A percentile compares a stretch with the other conserved stretches of the same genome.
phyloP scores from a whole-genome alignment of 2,797 vertebrate genomes.

The Peromyscus eremicus region DNA sequence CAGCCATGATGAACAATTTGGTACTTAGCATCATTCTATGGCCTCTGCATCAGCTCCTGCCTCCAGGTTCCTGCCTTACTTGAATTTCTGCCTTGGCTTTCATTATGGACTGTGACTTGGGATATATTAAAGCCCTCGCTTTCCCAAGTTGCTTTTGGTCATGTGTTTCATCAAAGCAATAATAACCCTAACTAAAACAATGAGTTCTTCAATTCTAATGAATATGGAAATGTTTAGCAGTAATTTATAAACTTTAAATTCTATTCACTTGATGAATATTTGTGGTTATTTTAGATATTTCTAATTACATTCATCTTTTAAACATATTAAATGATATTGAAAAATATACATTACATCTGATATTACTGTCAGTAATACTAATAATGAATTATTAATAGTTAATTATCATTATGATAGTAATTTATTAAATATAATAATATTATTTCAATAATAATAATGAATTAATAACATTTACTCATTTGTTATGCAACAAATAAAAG shows the following conservation, averaged over 20 bases:
- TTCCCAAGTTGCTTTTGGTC: background rate
- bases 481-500: background rate
- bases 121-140: background rate
- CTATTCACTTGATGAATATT: background rate
- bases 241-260: conserved; percentile 17
- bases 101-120: background rate
- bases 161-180: background rate
- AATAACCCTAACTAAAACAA: background rate
- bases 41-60: background rate
- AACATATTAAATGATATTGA: background rate
- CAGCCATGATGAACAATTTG: background rate
- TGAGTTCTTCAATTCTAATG: background rate
- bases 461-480: background rate
- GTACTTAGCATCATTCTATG: no score
- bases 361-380: background rate
- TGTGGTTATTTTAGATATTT: background rate
- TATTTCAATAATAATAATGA: background rate
- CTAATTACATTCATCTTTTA: background rate
- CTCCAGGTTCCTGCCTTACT: background rate
- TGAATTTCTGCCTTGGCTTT: background rate
- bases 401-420: background rate
- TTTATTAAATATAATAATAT: background rate
- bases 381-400: background rate
- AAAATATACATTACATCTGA: background rate
- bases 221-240: background rate